Percentiles rank a stretch among this genome's conserved stretches.
phyloP scores from a whole-genome alignment of 2,113 vertebrate genomes.

The Aphyosemion australe region DNA sequence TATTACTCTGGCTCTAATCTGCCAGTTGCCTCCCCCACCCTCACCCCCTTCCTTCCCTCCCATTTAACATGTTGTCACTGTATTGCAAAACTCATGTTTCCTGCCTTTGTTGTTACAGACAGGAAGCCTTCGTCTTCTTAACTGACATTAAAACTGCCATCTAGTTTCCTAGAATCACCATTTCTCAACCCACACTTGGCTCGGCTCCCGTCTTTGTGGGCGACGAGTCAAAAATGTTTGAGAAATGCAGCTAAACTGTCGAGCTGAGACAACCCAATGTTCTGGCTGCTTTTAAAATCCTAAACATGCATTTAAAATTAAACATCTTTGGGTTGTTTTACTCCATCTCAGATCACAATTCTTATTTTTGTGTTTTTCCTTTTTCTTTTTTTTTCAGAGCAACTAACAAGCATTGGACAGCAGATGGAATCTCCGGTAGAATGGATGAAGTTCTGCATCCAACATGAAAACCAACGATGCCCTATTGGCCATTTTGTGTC shows the following conservation, averaged over 20 bases:
- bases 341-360: neutral
- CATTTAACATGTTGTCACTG: constrained; percentile 2
- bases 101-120: constrained; percentile 57
- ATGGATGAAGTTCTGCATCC: constrained; percentile 13
- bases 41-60: neutral
- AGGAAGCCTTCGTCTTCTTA: constrained; percentile 57
- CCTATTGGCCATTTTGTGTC: constrained; percentile 30
- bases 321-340: too few relatives aligned
- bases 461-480: neutral
- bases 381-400: constrained; percentile 40
- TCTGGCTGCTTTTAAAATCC: too few relatives aligned
- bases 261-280: neutral
- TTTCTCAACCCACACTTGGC: constrained; percentile 32
- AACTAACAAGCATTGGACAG: neutral
- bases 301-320: too few relatives aligned
- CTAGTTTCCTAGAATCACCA: constrained; percentile 60
- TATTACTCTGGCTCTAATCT: neutral
- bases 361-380: neutral
- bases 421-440: constrained; percentile 9
- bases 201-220: constrained; percentile 24
- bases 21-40: neutral
- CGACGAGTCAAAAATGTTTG: constrained; percentile 2
- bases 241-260: neutral
- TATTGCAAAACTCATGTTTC: constrained; percentile 37
- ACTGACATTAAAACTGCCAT: constrained; percentile 43